Evolutionary conservation across 1,140 invertebrate genomes (phyloP).

Genomic region (Maconellicoccus hirsutus): DNA sequence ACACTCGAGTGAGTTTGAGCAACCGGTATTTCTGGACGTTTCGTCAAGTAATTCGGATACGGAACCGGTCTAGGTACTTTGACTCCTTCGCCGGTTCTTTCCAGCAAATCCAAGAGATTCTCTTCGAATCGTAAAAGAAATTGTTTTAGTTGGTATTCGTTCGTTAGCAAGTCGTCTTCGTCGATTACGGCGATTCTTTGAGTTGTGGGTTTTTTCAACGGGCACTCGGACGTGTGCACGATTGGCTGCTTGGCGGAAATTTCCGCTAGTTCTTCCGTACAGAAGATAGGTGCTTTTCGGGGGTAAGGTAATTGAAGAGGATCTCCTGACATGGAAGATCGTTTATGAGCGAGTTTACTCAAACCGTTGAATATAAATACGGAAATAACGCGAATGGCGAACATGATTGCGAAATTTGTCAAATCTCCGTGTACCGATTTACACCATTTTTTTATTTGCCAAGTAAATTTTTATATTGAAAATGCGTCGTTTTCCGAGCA

Average conservation of each 20-base stretch:
- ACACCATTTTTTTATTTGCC: neutral
- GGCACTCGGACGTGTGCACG: neutral
- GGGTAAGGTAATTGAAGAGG: constrained; percentile 4
- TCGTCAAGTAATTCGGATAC: neutral
- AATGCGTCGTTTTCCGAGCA: neutral
- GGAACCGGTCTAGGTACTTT: constrained; percentile 1
- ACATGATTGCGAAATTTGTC: neutral
- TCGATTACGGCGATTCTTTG: neutral
- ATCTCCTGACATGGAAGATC: neutral
- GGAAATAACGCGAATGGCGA: neutral
- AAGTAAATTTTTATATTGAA: neutral
- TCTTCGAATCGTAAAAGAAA: neutral
- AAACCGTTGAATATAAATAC: constrained; percentile 2
- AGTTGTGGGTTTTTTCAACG: neutral
- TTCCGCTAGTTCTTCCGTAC: neutral
- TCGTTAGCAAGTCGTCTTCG: neutral
- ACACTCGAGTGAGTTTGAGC: neutral
- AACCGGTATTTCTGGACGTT: neutral
- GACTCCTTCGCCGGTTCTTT: neutral
- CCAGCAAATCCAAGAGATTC: neutral
- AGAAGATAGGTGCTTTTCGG: neutral
- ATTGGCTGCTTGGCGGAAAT: neutral
- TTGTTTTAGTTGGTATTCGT: neutral
- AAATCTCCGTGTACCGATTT: neutral
- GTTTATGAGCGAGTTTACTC: neutral